These are phyloP conservation scores for Nibea coibor DNA, from an alignment of 2,113 vertebrate species.

Conservation along the genomic window DNA sequence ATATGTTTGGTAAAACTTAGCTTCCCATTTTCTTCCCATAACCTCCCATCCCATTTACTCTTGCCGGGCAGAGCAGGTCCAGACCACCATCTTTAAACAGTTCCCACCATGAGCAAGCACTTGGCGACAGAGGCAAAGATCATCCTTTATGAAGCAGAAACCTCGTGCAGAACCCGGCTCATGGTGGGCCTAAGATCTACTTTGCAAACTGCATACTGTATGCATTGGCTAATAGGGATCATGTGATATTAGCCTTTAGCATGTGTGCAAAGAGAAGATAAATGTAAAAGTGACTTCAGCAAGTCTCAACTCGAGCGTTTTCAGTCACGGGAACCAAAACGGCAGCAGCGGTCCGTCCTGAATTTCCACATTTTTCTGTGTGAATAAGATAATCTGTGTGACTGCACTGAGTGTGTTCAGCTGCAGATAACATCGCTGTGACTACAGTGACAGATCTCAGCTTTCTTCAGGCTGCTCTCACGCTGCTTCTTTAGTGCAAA, in stretches of 20 bases:
- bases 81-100: too few relatives aligned
- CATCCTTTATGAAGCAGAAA: too few relatives aligned
- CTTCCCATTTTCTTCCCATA: too few relatives aligned
- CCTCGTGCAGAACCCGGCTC: too few relatives aligned
- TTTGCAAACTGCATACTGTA: too few relatives aligned
- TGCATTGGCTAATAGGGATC: background rate
- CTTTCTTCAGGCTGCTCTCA: background rate
- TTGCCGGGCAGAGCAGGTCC: too few relatives aligned
- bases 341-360: background rate
- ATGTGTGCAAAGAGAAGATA: background rate
- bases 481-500: background rate
- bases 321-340: background rate
- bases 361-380: constrained; percentile 13
- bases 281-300: background rate
- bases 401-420: background rate
- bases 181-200: too few relatives aligned
- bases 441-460: background rate
- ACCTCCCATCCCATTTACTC: too few relatives aligned
- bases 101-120: too few relatives aligned
- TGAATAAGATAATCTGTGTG: background rate
- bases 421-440: background rate
- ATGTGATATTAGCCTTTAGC: background rate
- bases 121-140: too few relatives aligned
- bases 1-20: too few relatives aligned
- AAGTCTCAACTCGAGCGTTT: background rate